These are phyloP conservation scores for Liolophura sinensis DNA, from an alignment of 1,140 invertebrate genomes.

Conservation along the genomic window DNA sequence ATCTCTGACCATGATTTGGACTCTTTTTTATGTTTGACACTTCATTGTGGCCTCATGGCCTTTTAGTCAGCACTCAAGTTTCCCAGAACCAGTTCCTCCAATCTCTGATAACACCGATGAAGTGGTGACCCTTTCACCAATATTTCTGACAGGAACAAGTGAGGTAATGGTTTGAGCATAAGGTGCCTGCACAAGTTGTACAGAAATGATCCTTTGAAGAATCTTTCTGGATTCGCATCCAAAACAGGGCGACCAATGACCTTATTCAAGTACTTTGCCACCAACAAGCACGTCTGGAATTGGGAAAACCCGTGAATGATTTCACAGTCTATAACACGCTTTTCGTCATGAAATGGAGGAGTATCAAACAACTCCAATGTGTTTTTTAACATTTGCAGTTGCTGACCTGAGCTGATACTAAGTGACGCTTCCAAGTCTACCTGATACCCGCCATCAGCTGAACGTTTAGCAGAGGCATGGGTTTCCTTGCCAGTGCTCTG, in stretches of 20 bases:
- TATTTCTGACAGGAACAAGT: conserved; percentile 33
- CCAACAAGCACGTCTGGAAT: conserved; percentile 41
- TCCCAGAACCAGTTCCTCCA: no score
- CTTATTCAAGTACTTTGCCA: conserved; percentile 37
- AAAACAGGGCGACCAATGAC: conserved; percentile 35
- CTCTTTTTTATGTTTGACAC: no score
- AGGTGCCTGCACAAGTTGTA: conserved; percentile 43
- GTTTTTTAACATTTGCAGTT: conserved; percentile 18
- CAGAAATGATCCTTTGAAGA: conserved; percentile 49
- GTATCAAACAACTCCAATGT: conserved; percentile 31
- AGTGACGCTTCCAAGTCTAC: no score
- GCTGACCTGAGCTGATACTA: not conserved
- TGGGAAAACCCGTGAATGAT: conserved; percentile 47
- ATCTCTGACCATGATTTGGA: no score
- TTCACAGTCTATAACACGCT: conserved; percentile 25
- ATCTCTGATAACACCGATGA: no score
- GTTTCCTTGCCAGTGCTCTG: no score
- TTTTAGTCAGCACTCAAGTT: no score
- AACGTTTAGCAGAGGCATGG: no score
- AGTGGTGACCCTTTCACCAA: conserved; percentile 30
- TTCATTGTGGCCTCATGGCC: no score
- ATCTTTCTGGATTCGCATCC: conserved; percentile 15
- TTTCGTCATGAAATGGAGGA: conserved; percentile 27
- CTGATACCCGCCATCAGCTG: no score
- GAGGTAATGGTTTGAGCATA: conserved; percentile 26